These are phyloP conservation scores for Camponotus pennsylvanicus DNA, from an alignment of 1,140 invertebrate species.

Conservation along the genomic window DNA sequence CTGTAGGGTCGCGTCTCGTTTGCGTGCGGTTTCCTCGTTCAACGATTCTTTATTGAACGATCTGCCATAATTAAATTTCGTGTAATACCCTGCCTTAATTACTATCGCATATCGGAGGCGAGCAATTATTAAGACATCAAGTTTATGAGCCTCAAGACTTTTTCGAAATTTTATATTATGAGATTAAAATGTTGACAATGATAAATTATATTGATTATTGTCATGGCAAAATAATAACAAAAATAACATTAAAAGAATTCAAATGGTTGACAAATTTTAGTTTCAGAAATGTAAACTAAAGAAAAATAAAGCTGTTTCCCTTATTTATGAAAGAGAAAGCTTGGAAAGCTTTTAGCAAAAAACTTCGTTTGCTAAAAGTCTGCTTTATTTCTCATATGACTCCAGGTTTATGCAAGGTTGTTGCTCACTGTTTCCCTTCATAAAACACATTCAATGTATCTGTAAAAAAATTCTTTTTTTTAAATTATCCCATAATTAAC, in stretches of 20 bases:
- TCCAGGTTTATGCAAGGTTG: not conserved
- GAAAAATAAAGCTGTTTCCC: not conserved
- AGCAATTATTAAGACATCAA: slow-evolving; percentile 41
- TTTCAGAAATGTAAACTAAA: not conserved
- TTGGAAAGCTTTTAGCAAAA: slow-evolving; percentile 9
- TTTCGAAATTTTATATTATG: not conserved
- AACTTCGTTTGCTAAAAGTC: slow-evolving; percentile 7
- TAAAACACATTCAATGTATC: not conserved
- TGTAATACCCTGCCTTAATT: slow-evolving; percentile 48
- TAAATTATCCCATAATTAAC: not conserved
- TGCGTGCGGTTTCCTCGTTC: slow-evolving; percentile 31
- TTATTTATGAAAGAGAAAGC: not conserved
- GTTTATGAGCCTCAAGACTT: slow-evolving; percentile 4
- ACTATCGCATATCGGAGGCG: slow-evolving; percentile 26
- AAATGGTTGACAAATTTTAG: not conserved
- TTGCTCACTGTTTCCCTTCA: not conserved
- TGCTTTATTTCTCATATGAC: not conserved
- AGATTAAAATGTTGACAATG: not conserved
- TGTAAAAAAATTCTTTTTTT: not conserved
- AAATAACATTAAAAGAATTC: not conserved
- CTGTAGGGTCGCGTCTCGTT: slow-evolving; percentile 10
- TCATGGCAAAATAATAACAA: not conserved
- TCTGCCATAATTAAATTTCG: slow-evolving; percentile 48
- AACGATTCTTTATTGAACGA: slow-evolving; percentile 51
- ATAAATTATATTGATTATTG: slow-evolving; percentile 35